Conservation (phyloP, 2,888 invertebrate species). For the Tholera decimalis region DNA sequence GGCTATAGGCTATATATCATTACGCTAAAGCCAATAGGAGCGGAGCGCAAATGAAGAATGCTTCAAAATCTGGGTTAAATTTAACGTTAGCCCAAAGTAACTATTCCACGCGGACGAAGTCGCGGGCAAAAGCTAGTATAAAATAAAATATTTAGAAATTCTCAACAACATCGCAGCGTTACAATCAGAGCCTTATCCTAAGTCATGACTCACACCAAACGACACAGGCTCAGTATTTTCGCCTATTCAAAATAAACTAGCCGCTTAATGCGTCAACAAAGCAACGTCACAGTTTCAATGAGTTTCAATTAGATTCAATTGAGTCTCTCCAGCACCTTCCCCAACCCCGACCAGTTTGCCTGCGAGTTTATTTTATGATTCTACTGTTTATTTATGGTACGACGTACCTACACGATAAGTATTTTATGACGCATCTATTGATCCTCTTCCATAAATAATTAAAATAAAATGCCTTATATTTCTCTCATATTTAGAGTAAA, state of each 20-base stretch:
- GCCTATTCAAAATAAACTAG: conserved; percentile 55
- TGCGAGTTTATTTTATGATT: conserved; percentile 47
- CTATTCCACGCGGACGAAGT: too few relatives aligned
- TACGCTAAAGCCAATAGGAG: too few relatives aligned
- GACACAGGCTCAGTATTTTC: conserved; percentile 21
- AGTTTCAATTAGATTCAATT: conserved; percentile 88
- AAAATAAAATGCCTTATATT: too few relatives aligned
- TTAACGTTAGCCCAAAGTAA: too few relatives aligned
- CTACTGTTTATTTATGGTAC: conserved; percentile 18
- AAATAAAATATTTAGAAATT: too few relatives aligned
- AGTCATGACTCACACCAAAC: neutral
- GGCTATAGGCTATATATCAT: too few relatives aligned
- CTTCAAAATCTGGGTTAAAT: too few relatives aligned
- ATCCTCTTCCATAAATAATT: neutral
- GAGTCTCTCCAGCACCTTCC: conserved; percentile 85
- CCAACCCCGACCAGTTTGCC: conserved; percentile 81
- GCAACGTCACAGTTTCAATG: conserved; percentile 79
- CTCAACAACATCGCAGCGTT: too few relatives aligned
- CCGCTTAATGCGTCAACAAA: conserved; percentile 62
- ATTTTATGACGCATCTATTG: neutral
- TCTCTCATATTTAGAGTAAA: too few relatives aligned
- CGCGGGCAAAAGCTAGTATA: too few relatives aligned
- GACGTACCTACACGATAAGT: neutral
- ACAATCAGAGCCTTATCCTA: too few relatives aligned
- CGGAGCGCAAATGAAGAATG: too few relatives aligned